Conservation (phyloP, 2,888 invertebrate species). For the Andrena hattorfiana region DNA sequence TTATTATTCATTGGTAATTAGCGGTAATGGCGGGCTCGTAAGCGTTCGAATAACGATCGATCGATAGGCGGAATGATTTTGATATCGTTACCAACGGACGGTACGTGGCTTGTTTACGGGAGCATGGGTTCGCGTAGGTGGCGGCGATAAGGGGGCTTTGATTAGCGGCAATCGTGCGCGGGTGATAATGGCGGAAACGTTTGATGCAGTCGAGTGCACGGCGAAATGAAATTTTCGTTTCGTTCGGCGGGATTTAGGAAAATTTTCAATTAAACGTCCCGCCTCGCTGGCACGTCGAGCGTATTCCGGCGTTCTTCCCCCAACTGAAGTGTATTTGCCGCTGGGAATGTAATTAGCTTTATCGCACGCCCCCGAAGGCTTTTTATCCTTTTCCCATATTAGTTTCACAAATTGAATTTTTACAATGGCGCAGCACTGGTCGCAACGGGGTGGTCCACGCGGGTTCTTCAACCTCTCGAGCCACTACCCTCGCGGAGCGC, state of each 20-base stretch:
- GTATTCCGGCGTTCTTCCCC: background rate
- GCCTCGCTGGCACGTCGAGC: background rate
- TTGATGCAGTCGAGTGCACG: background rate
- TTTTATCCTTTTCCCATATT: background rate
- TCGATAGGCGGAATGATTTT: conserved; percentile 4
- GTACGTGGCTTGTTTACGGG: conserved; percentile 24
- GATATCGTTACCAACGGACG: conserved; percentile 27
- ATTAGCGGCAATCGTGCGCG: background rate
- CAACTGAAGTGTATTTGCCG: background rate
- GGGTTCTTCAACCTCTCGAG: conserved; percentile 70
- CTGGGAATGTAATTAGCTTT: conserved; percentile 7
- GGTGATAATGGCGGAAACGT: background rate
- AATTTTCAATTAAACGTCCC: conserved; percentile 5
- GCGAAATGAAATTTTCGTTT: conserved; percentile 2
- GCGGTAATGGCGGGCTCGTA: background rate
- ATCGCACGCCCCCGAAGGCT: background rate
- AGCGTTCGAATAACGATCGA: conserved; percentile 7
- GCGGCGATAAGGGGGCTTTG: background rate
- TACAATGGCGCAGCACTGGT: conserved; percentile 37
- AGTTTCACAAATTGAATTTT: too few species aligned
- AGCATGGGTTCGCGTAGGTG: background rate
- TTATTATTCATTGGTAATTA: conserved; percentile 41
- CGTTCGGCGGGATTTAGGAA: background rate
- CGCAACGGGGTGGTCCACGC: conserved; percentile 28
- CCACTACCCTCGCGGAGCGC: conserved; percentile 54